Conservation (phyloP, 2,797 vertebrate genomes). For the Rachycentron canadum region DNA sequence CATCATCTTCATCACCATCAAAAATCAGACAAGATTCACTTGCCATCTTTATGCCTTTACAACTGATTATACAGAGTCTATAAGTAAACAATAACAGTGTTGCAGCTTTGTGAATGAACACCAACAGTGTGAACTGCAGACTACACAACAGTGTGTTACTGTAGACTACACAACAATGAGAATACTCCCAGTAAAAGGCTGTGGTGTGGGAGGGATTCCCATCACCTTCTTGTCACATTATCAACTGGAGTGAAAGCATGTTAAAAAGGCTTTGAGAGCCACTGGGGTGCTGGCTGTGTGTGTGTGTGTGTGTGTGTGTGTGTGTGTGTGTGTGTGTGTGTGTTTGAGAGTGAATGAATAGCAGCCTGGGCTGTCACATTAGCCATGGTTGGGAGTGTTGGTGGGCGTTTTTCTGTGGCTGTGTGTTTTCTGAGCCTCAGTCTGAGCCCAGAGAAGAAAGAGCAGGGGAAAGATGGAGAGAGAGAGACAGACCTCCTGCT, state of each 20-base stretch:
- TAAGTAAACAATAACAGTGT: too few relatives aligned
- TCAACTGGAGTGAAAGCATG: slow-evolving; percentile 61
- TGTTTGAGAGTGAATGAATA: slow-evolving; percentile 44
- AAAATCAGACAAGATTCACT: too few relatives aligned
- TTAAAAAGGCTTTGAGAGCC: slow-evolving; percentile 55
- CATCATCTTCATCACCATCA: too few relatives aligned
- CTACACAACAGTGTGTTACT: background rate
- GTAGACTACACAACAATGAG: slow-evolving; percentile 6
- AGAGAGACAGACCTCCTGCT: slow-evolving; percentile 61
- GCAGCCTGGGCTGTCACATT: slow-evolving; percentile 72
- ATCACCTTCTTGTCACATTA: slow-evolving; percentile 60
- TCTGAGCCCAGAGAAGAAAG: slow-evolving; percentile 45
- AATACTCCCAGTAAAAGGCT: slow-evolving; percentile 10
- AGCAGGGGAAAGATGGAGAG: slow-evolving; percentile 40
- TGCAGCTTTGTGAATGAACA: too few relatives aligned
- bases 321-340: slow-evolving; percentile 43
- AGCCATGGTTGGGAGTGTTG: slow-evolving; percentile 65
- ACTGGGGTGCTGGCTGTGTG: slow-evolving; percentile 47
- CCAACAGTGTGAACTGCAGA: too few relatives aligned
- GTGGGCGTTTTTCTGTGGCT: slow-evolving; percentile 60
- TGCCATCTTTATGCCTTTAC: too few relatives aligned
- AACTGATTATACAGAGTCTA: too few relatives aligned
- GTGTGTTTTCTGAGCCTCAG: slow-evolving; percentile 47
- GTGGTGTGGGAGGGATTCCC: slow-evolving; percentile 33
- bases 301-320: slow-evolving; percentile 46